A percentile compares a stretch with the other conserved stretches of the same genome.
These are phyloP conservation scores for Zygaena filipendulae DNA, from an alignment of 2,888 invertebrate genomes.

Conservation along the genomic window DNA sequence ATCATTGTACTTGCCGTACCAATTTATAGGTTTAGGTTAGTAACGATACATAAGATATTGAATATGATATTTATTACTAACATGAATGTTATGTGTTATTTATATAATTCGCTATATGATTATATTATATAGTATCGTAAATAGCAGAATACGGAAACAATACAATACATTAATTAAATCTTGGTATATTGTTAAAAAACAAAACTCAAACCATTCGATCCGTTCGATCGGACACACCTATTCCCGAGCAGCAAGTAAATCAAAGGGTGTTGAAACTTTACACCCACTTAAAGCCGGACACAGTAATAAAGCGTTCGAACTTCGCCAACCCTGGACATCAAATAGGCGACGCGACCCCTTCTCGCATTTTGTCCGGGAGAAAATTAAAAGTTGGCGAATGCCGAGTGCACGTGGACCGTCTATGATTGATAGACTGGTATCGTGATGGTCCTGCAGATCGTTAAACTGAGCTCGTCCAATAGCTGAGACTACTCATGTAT, in stretches of 20 bases:
- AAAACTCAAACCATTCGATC: conserved; percentile 44
- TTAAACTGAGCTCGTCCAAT: no score
- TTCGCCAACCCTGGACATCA: conserved; percentile 62
- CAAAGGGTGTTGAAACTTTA: conserved; percentile 70
- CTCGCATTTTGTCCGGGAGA: conserved; percentile 47
- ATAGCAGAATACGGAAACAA: no score
- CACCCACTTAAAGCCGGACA: conserved; percentile 70
- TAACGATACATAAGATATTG: conserved; percentile 18
- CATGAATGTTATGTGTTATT: no score
- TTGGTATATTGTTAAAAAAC: no score
- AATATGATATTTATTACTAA: conserved; percentile 7
- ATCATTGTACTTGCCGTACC: conserved; percentile 22
- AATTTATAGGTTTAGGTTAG: conserved; percentile 20
- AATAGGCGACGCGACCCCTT: conserved; percentile 56
- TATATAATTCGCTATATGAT: no score
- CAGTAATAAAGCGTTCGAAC: conserved; percentile 68
- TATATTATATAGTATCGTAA: no score
- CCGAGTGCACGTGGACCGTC: conserved; percentile 24
- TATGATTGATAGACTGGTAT: conserved; percentile 17
- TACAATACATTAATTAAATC: no score
- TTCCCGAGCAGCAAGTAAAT: conserved; percentile 60
- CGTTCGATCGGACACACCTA: conserved; percentile 45
- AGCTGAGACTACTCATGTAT: conserved; percentile 3
- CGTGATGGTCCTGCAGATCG: neutral
- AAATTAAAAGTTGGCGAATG: conserved; percentile 58